A percentile compares a stretch with the other conserved stretches of the same genome.
Evolutionary conservation across 2,113 vertebrate genomes (phyloP).

Genomic region (Megatriorchis doriae): DNA sequence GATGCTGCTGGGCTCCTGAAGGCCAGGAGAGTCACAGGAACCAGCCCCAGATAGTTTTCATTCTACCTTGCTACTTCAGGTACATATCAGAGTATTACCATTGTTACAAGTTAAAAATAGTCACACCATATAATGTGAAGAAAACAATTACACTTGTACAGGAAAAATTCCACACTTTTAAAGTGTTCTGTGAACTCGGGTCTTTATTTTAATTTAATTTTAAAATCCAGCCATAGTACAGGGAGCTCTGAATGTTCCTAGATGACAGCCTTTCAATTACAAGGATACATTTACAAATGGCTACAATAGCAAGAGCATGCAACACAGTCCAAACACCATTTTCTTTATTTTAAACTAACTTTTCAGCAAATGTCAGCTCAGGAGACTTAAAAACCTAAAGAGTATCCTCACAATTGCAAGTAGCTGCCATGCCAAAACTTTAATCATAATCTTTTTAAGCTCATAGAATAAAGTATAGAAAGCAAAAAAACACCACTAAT

Average conservation of each 20-base stretch:
- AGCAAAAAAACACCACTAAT: fast-evolving
- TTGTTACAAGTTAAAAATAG: background rate
- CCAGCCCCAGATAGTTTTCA: background rate
- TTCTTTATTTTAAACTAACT: background rate
- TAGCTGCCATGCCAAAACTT: background rate
- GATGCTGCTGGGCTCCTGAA: background rate
- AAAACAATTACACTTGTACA: background rate
- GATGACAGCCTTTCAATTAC: background rate
- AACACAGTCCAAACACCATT: background rate
- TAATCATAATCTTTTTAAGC: background rate
- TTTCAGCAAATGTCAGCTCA: background rate
- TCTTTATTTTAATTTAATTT: background rate
- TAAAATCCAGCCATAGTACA: background rate
- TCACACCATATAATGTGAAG: background rate
- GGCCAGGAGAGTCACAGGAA: background rate
- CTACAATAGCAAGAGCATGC: background rate
- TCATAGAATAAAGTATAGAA: background rate
- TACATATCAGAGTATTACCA: background rate
- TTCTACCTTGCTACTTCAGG: background rate
- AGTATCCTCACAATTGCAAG: background rate
- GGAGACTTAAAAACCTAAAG: background rate
- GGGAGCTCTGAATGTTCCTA: background rate
- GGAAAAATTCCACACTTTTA: background rate
- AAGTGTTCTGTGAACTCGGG: background rate
- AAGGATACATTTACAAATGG: background rate